Evolutionary conservation across 2,113 vertebrate genomes (phyloP).

Genomic region (Neomonachus schauinslandi): DNA sequence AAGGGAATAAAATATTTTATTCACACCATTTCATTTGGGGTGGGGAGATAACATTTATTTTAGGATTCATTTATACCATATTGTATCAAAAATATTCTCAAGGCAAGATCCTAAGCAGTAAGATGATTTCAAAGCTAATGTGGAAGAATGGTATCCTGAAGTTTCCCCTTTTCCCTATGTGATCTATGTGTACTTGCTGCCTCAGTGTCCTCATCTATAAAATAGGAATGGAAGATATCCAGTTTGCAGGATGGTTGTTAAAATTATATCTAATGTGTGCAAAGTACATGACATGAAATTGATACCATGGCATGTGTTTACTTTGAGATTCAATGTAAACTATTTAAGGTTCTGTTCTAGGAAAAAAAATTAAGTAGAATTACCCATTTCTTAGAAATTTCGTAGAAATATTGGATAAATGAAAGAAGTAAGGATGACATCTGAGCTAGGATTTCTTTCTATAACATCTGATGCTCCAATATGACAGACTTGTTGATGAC

Average conservation of each 20-base stretch:
- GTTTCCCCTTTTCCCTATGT: not conserved
- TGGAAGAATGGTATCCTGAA: not conserved
- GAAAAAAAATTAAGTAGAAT: not conserved
- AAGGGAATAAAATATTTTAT: not conserved
- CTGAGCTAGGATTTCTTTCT: not conserved
- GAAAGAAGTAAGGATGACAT: not conserved
- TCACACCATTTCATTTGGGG: not conserved
- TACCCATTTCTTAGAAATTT: constrained; percentile 4
- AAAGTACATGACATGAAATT: not conserved
- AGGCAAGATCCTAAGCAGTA: not conserved
- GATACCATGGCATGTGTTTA: not conserved
- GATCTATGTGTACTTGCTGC: not conserved
- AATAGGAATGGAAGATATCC: not conserved
- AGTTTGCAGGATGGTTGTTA: not conserved
- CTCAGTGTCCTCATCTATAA: not conserved
- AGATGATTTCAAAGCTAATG: constrained; percentile 1
- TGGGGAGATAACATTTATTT: not conserved
- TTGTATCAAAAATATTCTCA: not conserved
- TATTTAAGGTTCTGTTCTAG: not conserved
- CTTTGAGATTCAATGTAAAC: not conserved
- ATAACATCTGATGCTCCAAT: not conserved
- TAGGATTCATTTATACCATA: not conserved
- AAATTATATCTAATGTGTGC: not conserved
- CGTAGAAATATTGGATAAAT: not conserved
- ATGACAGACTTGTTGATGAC: not conserved